phyloP scores from a whole-genome alignment of 2,113 vertebrate species.

The Chionodraco myersi region DNA sequence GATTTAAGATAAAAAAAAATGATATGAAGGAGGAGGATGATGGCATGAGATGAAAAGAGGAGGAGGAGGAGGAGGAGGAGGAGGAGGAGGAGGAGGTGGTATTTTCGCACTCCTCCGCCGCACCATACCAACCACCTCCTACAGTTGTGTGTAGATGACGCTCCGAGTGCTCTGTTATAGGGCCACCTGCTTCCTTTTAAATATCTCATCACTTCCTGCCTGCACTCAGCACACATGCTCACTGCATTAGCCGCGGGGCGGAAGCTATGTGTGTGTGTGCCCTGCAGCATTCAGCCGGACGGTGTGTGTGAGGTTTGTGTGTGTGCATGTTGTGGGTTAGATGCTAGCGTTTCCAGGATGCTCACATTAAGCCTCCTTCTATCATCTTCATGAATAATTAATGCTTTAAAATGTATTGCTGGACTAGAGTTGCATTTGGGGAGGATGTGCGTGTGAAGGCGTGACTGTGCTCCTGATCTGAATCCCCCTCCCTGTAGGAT shows the following conservation, averaged over 20 bases:
- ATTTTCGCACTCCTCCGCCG: conserved; percentile 50
- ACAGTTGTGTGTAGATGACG: conserved; percentile 10
- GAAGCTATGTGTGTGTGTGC: conserved; percentile 21
- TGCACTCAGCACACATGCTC: conserved; percentile 62
- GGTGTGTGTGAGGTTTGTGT: background rate
- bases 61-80: no score
- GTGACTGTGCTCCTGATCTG: conserved; percentile 2
- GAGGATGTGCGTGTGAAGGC: background rate
- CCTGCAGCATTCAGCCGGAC: conserved; percentile 25
- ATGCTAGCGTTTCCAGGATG: conserved; percentile 42
- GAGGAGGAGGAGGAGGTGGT: conserved; percentile 31
- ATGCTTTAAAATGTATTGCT: conserved; percentile 43
- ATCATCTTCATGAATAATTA: conserved; percentile 61
- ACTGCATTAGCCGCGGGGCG: conserved; percentile 47
- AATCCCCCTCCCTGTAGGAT: conserved; percentile 15
- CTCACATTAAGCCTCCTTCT: conserved; percentile 44
- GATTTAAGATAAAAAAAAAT: no score
- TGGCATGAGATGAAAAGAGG: background rate
- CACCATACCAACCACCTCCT: conserved; percentile 29
- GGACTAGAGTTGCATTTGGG: background rate
- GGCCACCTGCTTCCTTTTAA: conserved; percentile 69
- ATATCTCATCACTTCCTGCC: conserved; percentile 71
- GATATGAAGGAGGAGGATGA: conserved; percentile 20
- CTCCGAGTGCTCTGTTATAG: conserved; percentile 58
- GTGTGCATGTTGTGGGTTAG: background rate